Conservation (phyloP, 2,888 invertebrate genomes). For the Drosophila nigritarsus region DNA sequence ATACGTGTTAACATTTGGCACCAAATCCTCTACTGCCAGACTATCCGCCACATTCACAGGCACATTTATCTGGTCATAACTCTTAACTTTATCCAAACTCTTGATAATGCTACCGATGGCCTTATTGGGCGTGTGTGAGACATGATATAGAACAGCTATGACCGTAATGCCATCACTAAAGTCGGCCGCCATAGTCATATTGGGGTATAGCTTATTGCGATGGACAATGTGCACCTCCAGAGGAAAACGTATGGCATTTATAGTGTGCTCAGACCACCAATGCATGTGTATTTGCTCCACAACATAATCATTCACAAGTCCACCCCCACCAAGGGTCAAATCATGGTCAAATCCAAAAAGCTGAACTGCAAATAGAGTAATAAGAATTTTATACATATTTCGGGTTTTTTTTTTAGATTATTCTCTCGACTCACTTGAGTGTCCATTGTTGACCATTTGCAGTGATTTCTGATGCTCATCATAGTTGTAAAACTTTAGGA, state of each 20-base stretch:
- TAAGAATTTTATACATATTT: not conserved
- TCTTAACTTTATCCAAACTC: slow-evolving; percentile 75
- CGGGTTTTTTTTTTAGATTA: not conserved
- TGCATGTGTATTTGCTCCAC: slow-evolving; percentile 93
- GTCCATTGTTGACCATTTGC: slow-evolving; percentile 83
- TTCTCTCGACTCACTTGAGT: slow-evolving; percentile 74
- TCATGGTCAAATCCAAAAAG: slow-evolving; percentile 72
- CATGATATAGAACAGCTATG: slow-evolving; percentile 88
- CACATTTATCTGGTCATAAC: slow-evolving; percentile 69
- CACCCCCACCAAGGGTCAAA: slow-evolving; percentile 86
- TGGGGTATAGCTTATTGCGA: slow-evolving; percentile 86
- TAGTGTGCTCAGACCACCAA: slow-evolving; percentile 93
- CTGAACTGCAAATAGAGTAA: slow-evolving; percentile 70
- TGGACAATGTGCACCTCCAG: slow-evolving; percentile 90
- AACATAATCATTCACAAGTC: slow-evolving; percentile 85
- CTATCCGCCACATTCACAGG: slow-evolving; percentile 66
- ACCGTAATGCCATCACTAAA: slow-evolving; percentile 88
- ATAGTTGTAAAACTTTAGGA: slow-evolving; percentile 79
- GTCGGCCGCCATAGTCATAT: slow-evolving; percentile 86
- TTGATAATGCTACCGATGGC: slow-evolving; percentile 80
- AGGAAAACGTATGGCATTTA: slow-evolving; percentile 88
- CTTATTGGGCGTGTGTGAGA: slow-evolving; percentile 76
- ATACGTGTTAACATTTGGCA: slow-evolving; percentile 87
- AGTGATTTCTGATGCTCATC: slow-evolving; percentile 75
- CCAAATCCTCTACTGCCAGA: slow-evolving; percentile 83